A percentile compares a stretch with the other conserved stretches of the same genome.
Evolutionary conservation across 2,888 invertebrate species (phyloP).

Genomic region (Cancer borealis): DNA sequence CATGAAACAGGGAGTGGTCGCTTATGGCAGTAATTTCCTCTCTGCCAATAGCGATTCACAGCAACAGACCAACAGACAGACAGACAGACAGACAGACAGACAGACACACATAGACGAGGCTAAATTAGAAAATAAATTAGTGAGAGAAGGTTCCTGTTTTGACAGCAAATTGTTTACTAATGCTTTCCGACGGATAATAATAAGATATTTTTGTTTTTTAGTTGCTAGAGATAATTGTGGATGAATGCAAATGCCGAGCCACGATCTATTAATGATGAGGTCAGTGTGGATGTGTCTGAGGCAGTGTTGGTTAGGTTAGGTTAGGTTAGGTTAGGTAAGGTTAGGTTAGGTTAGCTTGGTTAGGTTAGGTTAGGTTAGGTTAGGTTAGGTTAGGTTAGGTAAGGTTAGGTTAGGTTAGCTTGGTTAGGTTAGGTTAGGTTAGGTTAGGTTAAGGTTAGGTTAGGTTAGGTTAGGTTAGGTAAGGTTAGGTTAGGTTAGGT

Average conservation of each 20-base stretch:
- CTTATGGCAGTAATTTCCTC: conserved; percentile 29
- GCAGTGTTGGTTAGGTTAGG: background rate
- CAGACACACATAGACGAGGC: background rate
- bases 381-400: too few species aligned
- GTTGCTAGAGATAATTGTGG: background rate
- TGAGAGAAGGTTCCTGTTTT: background rate
- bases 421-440: too few species aligned
- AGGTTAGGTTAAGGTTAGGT: too few species aligned
- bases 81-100: background rate
- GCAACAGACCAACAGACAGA: background rate
- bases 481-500: too few species aligned
- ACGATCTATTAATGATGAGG: background rate
- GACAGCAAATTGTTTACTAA: background rate
- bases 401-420: too few species aligned
- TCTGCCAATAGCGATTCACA: background rate
- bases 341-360: too few species aligned
- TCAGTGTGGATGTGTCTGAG: background rate
- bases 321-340: background rate
- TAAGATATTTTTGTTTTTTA: background rate
- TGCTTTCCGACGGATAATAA: conserved; percentile 23
- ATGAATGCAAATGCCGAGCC: background rate
- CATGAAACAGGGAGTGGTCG: conserved; percentile 29
- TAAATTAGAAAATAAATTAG: background rate
- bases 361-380: too few species aligned
- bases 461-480: too few species aligned